Base-by-base conservation (phyloP, 2,888 invertebrate species). In the Sarcophaga rosellei region DNA sequence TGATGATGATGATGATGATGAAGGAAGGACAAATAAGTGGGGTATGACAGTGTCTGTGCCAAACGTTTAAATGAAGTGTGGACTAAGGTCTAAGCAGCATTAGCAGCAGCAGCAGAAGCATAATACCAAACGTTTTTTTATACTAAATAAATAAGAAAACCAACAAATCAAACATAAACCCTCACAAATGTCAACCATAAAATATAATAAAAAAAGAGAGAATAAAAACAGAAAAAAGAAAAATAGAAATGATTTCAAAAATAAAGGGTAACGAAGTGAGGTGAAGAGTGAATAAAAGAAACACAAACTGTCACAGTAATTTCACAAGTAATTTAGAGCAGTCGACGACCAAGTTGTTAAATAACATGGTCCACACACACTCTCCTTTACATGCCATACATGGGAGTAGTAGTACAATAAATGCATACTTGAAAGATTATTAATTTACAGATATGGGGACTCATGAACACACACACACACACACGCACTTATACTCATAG, bases 311-410 rank as follows among this genome's bases (percentile, higher is more conserved):
- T 89, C 88, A 88, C 81, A 87, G 88, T 88, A 88, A 87, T 89
- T 89, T 89, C 88, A 87, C 88, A 89, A 89, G 88, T 88, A 88
- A 89, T 89, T 88, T 89, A 88, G 86, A 84, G 84, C 84, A 85
- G 84, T 82, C 85, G 87, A 85, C 85, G 85, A 85, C 87, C 83
- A 84, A 85, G 85, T 87, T 85, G 85, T 84, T 82, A 82, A 88
- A 87, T 85, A 86, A 85, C 84, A 81, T 84, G 83, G 83, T 70
- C 81, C 74, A 81, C 75, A 82, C 47, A 70, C 59, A 47, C 35
- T 3, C 8, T 10, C 8, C 8, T 35, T 2, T 35, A 35, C 10
- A 35, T 35, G 35, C 35, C 35, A 35, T 35, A 35, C 35, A 10
- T 35, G 35, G 35, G 35, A 35, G 35, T 35, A 35, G 35, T 35